Evolutionary conservation across 2,888 invertebrate genomes (phyloP).

Genomic region (Tetanocera ferruginea): DNA sequence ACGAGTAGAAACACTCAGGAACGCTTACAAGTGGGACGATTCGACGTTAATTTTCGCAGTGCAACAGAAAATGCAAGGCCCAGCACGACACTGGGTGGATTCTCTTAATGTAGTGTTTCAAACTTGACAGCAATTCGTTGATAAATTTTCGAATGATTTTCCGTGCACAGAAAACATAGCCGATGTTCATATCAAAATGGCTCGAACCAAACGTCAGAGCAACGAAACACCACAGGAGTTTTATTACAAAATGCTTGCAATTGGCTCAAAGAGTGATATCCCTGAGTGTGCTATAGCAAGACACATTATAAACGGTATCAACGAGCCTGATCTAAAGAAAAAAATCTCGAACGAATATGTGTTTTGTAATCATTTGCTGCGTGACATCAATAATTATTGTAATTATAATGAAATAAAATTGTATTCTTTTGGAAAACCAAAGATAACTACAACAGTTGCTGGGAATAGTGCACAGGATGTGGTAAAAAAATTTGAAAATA

Average conservation of each 20-base stretch:
- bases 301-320: slow-evolving; percentile 23
- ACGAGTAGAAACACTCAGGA: background rate
- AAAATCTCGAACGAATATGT: background rate
- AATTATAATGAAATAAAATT: background rate
- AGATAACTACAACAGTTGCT: background rate
- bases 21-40: background rate
- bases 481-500: background rate
- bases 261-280: background rate
- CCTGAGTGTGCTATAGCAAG: background rate
- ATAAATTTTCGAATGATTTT: too few relatives aligned
- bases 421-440: background rate
- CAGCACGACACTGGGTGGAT: background rate
- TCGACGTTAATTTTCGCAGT: too few relatives aligned
- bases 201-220: too few relatives aligned
- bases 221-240: background rate
- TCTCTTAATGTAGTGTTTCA: background rate
- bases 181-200: too few relatives aligned
- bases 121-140: too few relatives aligned
- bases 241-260: slow-evolving; percentile 2
- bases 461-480: background rate
- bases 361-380: background rate
- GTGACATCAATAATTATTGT: slow-evolving; percentile 15
- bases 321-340: slow-evolving; percentile 17
- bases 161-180: too few relatives aligned
- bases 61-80: background rate